phyloP scores from a whole-genome alignment of 2,797 vertebrate species.

The Poecile montanus region DNA sequence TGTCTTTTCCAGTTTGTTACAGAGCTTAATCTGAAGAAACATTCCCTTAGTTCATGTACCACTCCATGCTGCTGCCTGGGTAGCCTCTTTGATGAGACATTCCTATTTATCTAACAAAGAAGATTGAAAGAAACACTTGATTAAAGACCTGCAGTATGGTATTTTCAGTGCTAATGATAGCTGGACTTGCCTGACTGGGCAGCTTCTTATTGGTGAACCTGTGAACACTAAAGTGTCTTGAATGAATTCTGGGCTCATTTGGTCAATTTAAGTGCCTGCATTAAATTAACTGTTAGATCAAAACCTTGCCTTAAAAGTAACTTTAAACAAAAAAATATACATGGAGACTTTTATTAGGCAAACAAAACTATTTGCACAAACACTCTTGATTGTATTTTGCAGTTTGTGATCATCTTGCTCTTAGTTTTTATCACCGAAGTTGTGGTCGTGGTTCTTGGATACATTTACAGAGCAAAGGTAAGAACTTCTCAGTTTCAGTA shows the following conservation, averaged over 20 bases:
- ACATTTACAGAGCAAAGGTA: constrained; percentile 98
- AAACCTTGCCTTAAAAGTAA: not conserved
- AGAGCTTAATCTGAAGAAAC: not conserved
- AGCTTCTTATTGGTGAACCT: not conserved
- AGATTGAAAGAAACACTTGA: not conserved
- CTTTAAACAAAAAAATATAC: not conserved
- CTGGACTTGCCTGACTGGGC: not conserved
- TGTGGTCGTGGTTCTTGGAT: constrained; percentile 95
- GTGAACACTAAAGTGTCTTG: not conserved
- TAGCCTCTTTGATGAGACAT: not conserved
- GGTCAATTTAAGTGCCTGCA: not conserved
- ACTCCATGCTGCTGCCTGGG: not conserved
- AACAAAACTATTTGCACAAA: not conserved
- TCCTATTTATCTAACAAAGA: not conserved
- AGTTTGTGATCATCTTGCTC: constrained; percentile 96
- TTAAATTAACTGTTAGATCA: not conserved
- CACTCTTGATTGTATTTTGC: constrained; percentile 54
- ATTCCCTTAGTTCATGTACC: not conserved
- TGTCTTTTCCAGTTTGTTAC: not conserved
- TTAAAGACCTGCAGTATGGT: not conserved
- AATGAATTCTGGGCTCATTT: not conserved
- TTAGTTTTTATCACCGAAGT: constrained; percentile 97
- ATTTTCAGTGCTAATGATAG: not conserved
- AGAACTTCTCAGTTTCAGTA: not conserved
- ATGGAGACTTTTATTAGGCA: not conserved